Evolutionary conservation across 2,797 vertebrate species (phyloP).

Genomic region (Rhadinocentrus ornatus): DNA sequence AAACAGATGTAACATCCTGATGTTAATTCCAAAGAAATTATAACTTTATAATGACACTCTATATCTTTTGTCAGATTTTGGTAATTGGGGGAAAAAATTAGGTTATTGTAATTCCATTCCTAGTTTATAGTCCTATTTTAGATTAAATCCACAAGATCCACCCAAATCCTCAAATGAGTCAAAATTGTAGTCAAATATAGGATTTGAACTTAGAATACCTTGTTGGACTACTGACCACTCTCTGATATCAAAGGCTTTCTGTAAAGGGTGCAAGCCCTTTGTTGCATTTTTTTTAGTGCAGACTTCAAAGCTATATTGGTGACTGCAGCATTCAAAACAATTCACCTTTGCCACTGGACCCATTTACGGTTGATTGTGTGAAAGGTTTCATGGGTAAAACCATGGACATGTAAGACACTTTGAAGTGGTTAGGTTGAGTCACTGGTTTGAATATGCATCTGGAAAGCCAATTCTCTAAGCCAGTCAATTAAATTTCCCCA

Average conservation of each 20-base stretch:
- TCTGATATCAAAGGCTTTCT: not conserved
- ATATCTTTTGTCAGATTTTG: not conserved
- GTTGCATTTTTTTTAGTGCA: not conserved
- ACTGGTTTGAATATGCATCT: not conserved
- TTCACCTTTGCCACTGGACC: not conserved
- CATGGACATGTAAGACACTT: not conserved
- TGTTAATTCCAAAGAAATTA: not conserved
- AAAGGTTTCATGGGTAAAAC: not conserved
- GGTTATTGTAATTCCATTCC: not conserved
- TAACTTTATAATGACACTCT: not conserved
- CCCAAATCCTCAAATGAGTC: not conserved
- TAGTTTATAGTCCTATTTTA: constrained; percentile 8
- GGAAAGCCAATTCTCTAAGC: not conserved
- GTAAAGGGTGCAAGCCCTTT: not conserved
- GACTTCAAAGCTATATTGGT: not conserved
- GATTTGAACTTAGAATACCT: constrained; percentile 8
- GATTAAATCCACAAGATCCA: constrained; percentile 2
- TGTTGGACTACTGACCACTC: not conserved
- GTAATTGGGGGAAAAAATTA: not conserved
- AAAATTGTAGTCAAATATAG: constrained; percentile 11
- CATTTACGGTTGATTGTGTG: not conserved
- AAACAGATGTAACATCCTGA: not conserved
- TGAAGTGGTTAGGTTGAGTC: constrained; percentile 21
- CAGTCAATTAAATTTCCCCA: not conserved
- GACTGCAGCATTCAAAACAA: not conserved